Evolutionary conservation across 2,113 vertebrate species (phyloP), one percentile per base, ranked within the genome.

Genomic region (Cochlearius cochlearius): DNA sequence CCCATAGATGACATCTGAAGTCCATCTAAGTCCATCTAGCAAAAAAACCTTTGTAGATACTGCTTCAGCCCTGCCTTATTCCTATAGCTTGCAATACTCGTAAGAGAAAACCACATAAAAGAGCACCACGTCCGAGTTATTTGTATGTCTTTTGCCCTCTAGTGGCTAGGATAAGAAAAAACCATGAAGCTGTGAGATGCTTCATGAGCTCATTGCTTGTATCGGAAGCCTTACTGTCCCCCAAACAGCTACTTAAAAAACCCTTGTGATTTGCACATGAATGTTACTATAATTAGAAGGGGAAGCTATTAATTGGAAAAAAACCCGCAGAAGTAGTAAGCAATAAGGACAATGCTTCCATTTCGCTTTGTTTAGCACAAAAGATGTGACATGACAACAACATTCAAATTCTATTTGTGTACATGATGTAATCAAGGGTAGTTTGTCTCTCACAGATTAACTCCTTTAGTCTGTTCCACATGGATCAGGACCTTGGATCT

Each of bases 71-170:
- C 45, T 76, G 26, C 30, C 20, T 69, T 67, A 20, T 15, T 74
- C 32, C 17, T 66, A 25, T 25, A 67, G 13, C 13, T 36, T 78
- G 15, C 52, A 81, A 41, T n/a, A 17, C 7, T 39, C 4, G 0
- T 38, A 21, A 23, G 14, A 32, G 34, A 53, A 74, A 71, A 14
- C 9, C 5, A 8, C 10, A 5, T 7, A 52, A 39, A 80, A 53
- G 10, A 32, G 25, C 15, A 29, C 18, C 8, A 30, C 0, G 0
- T 18, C 20, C 13, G 7, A 74, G 10, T 52, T 45, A 52, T 43
- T 83, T 83, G 52, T 47, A 2, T 59, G 34, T 12, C 25, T 72
- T 86, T 64, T 86, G 34, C 27, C 34, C 34, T 64, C 59, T 83
- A 73, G 30, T 83, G 72, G 26, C 18, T 52, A 59, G 26, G 19